phyloP scores from a whole-genome alignment of 2,888 invertebrate genomes.

The Eupithecia subumbrata region DNA sequence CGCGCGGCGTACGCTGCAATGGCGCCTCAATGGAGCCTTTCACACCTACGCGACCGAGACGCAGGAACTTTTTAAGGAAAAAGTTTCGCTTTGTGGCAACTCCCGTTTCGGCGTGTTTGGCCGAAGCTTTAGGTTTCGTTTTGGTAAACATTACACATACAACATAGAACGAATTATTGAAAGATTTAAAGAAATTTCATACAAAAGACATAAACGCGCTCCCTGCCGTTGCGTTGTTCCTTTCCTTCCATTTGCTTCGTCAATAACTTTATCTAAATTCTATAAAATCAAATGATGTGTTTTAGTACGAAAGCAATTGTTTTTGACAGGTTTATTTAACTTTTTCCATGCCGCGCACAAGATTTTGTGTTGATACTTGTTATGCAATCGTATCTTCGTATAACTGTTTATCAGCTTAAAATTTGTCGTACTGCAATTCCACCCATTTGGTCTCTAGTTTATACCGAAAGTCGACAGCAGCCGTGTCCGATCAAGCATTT shows the following conservation, averaged over 20 bases:
- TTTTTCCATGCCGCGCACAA: neutral
- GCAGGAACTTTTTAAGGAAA: too few relatives aligned
- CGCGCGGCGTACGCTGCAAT: too few relatives aligned
- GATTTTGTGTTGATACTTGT: neutral
- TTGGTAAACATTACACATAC: too few relatives aligned
- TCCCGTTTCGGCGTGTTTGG: too few relatives aligned
- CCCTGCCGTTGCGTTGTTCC: neutral
- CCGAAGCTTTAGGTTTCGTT: too few relatives aligned
- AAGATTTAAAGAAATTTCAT: neutral
- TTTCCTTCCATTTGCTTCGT: neutral
- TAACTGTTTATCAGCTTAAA: neutral
- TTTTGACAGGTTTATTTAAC: neutral
- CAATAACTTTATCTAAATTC: neutral
- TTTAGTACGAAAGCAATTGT: neutral
- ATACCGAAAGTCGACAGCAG: neutral
- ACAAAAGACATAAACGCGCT: constrained; percentile 37
- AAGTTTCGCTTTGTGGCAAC: too few relatives aligned
- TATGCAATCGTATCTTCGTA: neutral
- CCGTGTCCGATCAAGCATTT: constrained; percentile 34
- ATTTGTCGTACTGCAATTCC: neutral
- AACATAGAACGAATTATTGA: too few relatives aligned
- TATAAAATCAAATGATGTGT: too few relatives aligned
- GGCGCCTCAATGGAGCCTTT: too few relatives aligned
- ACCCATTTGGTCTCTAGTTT: neutral
- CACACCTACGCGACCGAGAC: too few relatives aligned